These are phyloP conservation scores for Rallus limicola DNA, from an alignment of 2,113 vertebrate genomes.

Conservation along the genomic window DNA sequence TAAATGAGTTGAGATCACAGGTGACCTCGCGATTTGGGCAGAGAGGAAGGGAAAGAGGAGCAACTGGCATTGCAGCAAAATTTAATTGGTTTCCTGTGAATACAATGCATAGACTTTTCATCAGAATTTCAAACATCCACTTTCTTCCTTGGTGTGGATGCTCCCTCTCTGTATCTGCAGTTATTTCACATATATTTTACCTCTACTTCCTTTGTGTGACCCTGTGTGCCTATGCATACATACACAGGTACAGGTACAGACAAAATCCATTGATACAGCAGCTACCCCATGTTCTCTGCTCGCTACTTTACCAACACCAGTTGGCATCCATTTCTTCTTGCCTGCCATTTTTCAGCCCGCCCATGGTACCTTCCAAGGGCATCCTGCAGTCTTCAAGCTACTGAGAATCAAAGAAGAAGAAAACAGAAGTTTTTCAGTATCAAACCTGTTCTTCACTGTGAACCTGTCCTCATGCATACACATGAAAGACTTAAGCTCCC, in stretches of 20 bases:
- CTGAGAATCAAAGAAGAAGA: neutral
- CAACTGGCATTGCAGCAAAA: neutral
- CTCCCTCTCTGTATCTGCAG: neutral
- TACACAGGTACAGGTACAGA: neutral
- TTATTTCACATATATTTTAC: neutral
- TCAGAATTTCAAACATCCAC: neutral
- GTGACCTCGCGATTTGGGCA: neutral
- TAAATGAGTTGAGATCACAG: neutral
- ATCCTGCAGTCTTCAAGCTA: neutral
- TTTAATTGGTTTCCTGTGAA: neutral
- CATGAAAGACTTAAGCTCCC: neutral
- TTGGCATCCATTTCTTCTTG: neutral
- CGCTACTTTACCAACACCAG: accelerated
- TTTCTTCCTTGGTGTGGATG: neutral
- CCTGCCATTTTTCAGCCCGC: neutral
- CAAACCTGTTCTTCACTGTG: neutral
- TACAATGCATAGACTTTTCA: neutral
- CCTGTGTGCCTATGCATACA: neutral
- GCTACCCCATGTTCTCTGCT: neutral
- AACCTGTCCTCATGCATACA: neutral
- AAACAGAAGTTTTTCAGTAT: neutral
- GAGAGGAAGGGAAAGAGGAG: neutral
- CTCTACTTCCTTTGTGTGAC: neutral
- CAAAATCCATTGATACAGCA: neutral
- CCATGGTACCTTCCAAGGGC: neutral